Percentiles rank a stretch among this genome's conserved stretches.
Evolutionary conservation across 1,140 invertebrate genomes (phyloP).

Genomic region (Potamilus streckersoni): DNA sequence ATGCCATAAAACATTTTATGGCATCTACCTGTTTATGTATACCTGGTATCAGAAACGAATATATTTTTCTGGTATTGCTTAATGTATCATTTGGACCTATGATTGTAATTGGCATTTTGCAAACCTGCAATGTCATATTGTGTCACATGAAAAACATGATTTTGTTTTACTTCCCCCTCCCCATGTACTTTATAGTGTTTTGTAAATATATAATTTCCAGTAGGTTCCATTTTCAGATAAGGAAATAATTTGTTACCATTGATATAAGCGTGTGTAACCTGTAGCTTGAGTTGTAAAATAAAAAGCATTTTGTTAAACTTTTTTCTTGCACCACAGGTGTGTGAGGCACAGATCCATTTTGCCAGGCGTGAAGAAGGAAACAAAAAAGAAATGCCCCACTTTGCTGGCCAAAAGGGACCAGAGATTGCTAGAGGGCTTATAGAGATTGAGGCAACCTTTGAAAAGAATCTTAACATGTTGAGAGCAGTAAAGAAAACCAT

Average conservation of each 20-base stretch:
- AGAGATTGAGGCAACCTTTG: slow-evolving; percentile 81
- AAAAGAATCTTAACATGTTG: slow-evolving; percentile 75
- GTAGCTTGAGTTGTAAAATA: background rate
- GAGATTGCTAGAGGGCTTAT: slow-evolving; percentile 79
- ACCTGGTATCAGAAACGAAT: too few relatives aligned
- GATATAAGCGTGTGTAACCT: too few relatives aligned
- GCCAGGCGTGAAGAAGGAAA: slow-evolving; percentile 65
- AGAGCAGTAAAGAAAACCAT: slow-evolving; percentile 74
- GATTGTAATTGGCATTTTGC: too few relatives aligned
- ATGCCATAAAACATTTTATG: too few relatives aligned
- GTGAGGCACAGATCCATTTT: slow-evolving; percentile 71
- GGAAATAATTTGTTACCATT: background rate
- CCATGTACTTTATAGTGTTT: too few relatives aligned
- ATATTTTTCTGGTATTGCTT: too few relatives aligned
- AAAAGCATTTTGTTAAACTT: background rate
- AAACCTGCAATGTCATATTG: too few relatives aligned
- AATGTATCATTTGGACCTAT: too few relatives aligned
- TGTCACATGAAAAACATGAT: too few relatives aligned
- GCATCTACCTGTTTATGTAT: too few relatives aligned
- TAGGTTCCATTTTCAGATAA: background rate
- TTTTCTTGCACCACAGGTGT: slow-evolving; percentile 72
- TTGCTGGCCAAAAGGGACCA: slow-evolving; percentile 71
- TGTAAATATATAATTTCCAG: too few relatives aligned
- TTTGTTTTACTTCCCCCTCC: too few relatives aligned
- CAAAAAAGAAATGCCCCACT: slow-evolving; percentile 65